Evolutionary conservation across 2,888 invertebrate species (phyloP), one percentile per base, ranked within the genome.

Genomic region (Pecten maximus): DNA sequence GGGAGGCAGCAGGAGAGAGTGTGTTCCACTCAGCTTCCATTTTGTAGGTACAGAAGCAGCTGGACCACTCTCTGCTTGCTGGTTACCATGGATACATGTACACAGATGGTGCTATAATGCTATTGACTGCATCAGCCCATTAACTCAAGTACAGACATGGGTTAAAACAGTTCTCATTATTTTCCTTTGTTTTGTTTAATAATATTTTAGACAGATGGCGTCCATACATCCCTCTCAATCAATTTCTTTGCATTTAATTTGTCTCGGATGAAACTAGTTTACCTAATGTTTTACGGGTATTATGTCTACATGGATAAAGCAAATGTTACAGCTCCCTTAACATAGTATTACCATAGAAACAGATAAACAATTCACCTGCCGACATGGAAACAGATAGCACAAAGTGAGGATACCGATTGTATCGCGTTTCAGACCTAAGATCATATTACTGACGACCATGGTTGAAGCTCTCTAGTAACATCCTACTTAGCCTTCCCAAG

Each of bases 71-170:
- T 88, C 54, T 50, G 87, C 89, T 91, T 89, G 88, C 54, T 23
- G 28, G 92, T 92, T 89, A 48, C 90, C 88, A 92, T 92, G 88
- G 91, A 28, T 87, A 92, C 90, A 88, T 90, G 89, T 92, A 90
- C 91, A 92, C 91, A 92, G 91, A 90, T 92, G 91, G 91, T 74
- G 74, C 74, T 74, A 74, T 74, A 74, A 74, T 74, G 74, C 74
- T 74, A 74, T 74, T 35, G 74, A 74, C 74, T 74, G 74, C 74
- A 74, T 74, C 74, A 74, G 74, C 74, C 74, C 15, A 74, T 74
- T 74, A 74, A 74, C 35, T 74, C 35, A 44, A 6, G 15, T 74
- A 28, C 74, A 74, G 74, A 23, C 74, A 74, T 74, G 74, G 74
- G 74, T 23, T 74, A 74, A 74, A 74, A 74, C 74, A 74, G 54